Percentiles rank a stretch among this genome's conserved stretches.
Evolutionary conservation across 2,113 vertebrate species (phyloP).

Genomic region (Lepus americanus): DNA sequence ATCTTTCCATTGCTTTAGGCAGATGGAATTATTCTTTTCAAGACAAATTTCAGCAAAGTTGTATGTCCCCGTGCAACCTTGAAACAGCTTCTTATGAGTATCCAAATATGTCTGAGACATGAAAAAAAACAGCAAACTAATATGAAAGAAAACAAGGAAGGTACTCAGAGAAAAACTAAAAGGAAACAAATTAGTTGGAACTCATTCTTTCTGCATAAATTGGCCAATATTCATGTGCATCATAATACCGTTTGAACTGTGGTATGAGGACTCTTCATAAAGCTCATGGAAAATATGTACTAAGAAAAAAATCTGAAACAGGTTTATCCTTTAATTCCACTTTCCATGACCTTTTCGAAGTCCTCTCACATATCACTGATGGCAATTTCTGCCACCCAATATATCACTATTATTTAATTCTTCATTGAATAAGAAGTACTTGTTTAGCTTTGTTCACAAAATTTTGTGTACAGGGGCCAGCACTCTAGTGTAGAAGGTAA

Average conservation of each 20-base stretch:
- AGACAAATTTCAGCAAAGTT: slow-evolving; percentile 22
- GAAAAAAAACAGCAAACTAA: not conserved
- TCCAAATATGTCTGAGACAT: slow-evolving; percentile 13
- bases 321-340: no score
- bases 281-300: no score
- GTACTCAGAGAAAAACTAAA: not conserved
- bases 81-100: not conserved
- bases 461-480: no score
- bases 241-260: not conserved
- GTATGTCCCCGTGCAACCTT: not conserved
- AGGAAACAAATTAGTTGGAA: not conserved
- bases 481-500: no score
- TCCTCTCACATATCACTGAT: not conserved
- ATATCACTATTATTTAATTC: not conserved
- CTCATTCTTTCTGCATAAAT: not conserved
- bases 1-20: not conserved
- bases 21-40: slow-evolving; percentile 35
- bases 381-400: not conserved
- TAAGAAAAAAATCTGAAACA: no score
- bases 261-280: no score
- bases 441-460: not conserved
- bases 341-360: no score
- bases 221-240: not conserved
- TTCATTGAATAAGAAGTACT: not conserved
- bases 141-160: not conserved